phyloP scores from a whole-genome alignment of 2,113 vertebrate species.

The Phrynocephalus versicolor region DNA sequence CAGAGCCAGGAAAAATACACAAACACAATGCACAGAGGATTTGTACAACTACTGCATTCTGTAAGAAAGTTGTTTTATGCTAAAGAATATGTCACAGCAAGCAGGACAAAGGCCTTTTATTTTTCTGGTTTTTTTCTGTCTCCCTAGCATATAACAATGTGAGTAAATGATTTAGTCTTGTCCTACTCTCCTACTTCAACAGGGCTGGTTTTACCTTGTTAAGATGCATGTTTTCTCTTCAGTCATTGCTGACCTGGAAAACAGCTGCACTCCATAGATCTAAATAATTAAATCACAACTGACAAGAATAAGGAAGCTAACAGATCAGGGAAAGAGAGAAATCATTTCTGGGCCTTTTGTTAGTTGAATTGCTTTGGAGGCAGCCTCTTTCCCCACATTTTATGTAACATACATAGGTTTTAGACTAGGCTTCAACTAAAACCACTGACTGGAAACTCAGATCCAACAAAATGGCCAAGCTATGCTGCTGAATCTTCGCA shows the following conservation, averaged over 20 bases:
- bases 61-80: constrained; percentile 7
- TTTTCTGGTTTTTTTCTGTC: not conserved
- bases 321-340: no score
- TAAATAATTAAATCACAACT: not conserved
- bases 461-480: not conserved
- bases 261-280: not conserved
- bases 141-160: not conserved
- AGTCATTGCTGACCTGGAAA: not conserved
- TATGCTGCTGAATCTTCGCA: not conserved
- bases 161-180: not conserved
- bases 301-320: not conserved
- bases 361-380: no score
- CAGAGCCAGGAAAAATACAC: not conserved
- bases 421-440: not conserved
- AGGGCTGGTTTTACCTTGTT: not conserved
- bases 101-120: not conserved
- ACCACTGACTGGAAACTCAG: not conserved
- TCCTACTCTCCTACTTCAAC: not conserved
- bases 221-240: not conserved
- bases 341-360: no score
- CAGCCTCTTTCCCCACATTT: no score
- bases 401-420: no score
- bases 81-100: constrained; percentile 1
- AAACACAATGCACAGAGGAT: not conserved
- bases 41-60: not conserved